Percentiles rank a stretch among this genome's conserved stretches.
phyloP scores from a whole-genome alignment of 2,113 vertebrate species.

The Bos javanicus region DNA sequence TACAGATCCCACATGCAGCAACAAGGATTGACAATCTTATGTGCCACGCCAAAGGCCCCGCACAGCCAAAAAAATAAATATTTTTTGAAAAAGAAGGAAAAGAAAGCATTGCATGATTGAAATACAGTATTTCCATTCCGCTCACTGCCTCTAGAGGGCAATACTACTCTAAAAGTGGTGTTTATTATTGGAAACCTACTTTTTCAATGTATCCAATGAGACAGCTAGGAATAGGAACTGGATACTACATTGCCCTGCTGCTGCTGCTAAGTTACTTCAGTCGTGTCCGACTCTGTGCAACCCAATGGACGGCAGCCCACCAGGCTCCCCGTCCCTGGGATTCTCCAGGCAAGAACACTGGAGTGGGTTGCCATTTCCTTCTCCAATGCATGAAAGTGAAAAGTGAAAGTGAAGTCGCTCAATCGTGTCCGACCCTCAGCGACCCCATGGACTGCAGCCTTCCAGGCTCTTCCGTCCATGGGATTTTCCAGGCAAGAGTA shows the following conservation, averaged over 20 bases:
- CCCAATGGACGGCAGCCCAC: background rate
- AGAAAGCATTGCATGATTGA: background rate
- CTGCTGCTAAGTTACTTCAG: background rate
- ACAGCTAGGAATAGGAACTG: background rate
- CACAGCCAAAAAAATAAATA: background rate
- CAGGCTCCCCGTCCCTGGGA: background rate
- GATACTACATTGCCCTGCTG: background rate
- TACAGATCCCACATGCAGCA: background rate
- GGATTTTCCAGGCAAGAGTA: too few species aligned
- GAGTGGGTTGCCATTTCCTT: too few species aligned
- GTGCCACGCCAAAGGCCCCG: background rate
- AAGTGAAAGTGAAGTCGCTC: background rate
- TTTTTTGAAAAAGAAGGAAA: background rate
- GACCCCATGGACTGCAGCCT: too few species aligned
- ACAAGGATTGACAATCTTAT: background rate
- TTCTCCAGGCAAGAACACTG: too few species aligned
- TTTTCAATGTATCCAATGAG: background rate
- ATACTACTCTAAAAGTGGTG: background rate
- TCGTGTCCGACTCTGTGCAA: background rate
- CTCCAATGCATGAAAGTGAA: too few species aligned
- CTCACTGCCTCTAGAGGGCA: background rate
- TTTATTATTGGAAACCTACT: background rate
- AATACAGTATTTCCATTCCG: background rate
- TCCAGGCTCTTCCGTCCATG: too few species aligned
- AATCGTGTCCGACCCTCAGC: rapidly evolving